Base-by-base conservation (phyloP, 2,113 vertebrate species). In the Ornithorhynchus anatinus region DNA sequence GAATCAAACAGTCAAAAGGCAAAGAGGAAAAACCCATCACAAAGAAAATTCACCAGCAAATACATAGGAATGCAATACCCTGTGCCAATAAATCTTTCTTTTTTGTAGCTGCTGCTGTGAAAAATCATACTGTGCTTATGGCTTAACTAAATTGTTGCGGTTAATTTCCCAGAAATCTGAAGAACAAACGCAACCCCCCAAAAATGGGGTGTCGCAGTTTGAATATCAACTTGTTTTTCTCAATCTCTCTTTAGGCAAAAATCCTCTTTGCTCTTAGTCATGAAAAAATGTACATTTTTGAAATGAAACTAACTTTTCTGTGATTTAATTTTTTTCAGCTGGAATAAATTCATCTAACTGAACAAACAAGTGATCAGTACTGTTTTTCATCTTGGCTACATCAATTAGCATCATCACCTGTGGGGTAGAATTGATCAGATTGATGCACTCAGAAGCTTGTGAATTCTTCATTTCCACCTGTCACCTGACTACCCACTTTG, bases 1-100 rank as follows among this genome's bases (percentile, higher is more conserved):
- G 82, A 72, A 82, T 58, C 56, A 80, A 65, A 53, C n/a, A 33
- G 14, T 58, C 29, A 25, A 20, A 58, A 37, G 44, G 62, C 63
- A 72, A 80, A 67, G 9, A 71, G 12, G 79, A 79, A 71, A 58
- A 4, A 14, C 3, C 74, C 56, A 76, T 82, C 71, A 74, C 74
- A 25, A 67, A 48, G 59, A 39, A 40, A 9, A 76, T 57, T 57
- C 52, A 61, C 59, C 58, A 61, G 42, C 56, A 58, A 63, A 82
- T 31, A 56, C 32, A 27, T 8, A 57, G 17, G 14, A 37, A 1
- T 52, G 60, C 22, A 38, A 4, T 29, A 32, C 20, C 48, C 25
- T 48, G 35, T 19, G 13, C 15, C 38, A 33, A 48, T 54, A 50
- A 22, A 32, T 53, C 9, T 4, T 20, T 57, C 10, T 68, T 79